phyloP scores from a whole-genome alignment of 1,140 invertebrate species.

The Bombus pyrosoma region DNA sequence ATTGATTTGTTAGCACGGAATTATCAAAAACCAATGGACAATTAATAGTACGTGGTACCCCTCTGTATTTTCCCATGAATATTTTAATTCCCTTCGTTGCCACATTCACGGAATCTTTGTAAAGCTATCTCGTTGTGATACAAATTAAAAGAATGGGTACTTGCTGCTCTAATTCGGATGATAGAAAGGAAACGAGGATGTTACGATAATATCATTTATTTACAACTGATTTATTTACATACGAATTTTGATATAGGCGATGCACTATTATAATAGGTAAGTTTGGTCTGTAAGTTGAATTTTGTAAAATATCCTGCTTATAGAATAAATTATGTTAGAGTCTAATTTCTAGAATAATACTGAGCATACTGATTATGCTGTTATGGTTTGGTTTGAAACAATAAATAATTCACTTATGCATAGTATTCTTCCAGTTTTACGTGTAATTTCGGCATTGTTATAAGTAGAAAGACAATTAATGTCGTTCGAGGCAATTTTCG shows the following conservation, averaged over 20 bases:
- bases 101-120: too few relatives aligned
- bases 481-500: background rate
- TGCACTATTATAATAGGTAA: slow-evolving; percentile 9
- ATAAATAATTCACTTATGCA: background rate
- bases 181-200: too few relatives aligned
- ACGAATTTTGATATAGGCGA: background rate
- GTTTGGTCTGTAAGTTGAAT: slow-evolving; percentile 9
- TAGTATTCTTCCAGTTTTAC: background rate
- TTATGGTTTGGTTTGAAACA: background rate
- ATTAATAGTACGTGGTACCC: background rate
- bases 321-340: background rate
- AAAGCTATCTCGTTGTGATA: background rate
- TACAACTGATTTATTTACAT: slow-evolving; percentile 36
- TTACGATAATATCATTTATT: slow-evolving; percentile 6
- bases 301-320: background rate
- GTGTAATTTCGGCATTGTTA: background rate
- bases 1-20: background rate
- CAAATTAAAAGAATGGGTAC: background rate
- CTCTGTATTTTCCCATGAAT: too few relatives aligned
- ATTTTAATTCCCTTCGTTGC: background rate
- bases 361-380: background rate
- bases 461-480: background rate
- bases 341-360: slow-evolving; percentile 4
- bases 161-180: too few relatives aligned
- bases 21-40: background rate